Evolutionary conservation across 2,888 invertebrate genomes (phyloP).

Genomic region (Plemyria rubiginata): DNA sequence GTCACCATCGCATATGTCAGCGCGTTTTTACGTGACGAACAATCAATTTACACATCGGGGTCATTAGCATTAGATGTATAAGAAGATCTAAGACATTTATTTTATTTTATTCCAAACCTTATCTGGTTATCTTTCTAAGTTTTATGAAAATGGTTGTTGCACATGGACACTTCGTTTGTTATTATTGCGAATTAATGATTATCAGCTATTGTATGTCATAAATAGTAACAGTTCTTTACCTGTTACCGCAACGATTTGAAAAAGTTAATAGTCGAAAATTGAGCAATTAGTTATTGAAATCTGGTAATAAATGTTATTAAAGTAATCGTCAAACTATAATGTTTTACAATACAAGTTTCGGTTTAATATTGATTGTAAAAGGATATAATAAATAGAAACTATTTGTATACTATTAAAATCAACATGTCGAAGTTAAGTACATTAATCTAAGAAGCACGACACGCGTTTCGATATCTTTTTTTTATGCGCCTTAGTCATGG

Average conservation of each 20-base stretch:
- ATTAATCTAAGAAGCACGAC: slow-evolving; percentile 48
- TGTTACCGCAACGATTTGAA: slow-evolving; percentile 1
- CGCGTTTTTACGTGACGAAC: slow-evolving; percentile 34
- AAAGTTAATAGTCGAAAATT: slow-evolving; percentile 25
- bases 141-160: slow-evolving; percentile 20
- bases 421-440: slow-evolving; percentile 43
- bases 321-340: slow-evolving; percentile 36
- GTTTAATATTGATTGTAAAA: slow-evolving; percentile 27
- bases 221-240: slow-evolving; percentile 21
- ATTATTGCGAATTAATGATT: slow-evolving; percentile 16
- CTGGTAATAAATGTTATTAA: slow-evolving; percentile 16
- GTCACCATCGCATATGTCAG: slow-evolving; percentile 49
- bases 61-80: slow-evolving; percentile 29
- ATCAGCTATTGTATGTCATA: slow-evolving; percentile 25
- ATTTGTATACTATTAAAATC: slow-evolving; percentile 45
- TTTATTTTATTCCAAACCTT: slow-evolving; percentile 20
- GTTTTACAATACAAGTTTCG: slow-evolving; percentile 36
- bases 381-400: slow-evolving; percentile 33
- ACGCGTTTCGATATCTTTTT: slow-evolving; percentile 48
- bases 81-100: slow-evolving; percentile 26
- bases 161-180: slow-evolving; percentile 21
- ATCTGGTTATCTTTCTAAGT: slow-evolving; percentile 24
- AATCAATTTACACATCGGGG: slow-evolving; percentile 19
- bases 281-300: slow-evolving; percentile 24
- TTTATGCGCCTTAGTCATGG: slow-evolving; percentile 52